Evolutionary conservation across 2,113 vertebrate genomes (phyloP).

Genomic region (Hiodon alosoides): DNA sequence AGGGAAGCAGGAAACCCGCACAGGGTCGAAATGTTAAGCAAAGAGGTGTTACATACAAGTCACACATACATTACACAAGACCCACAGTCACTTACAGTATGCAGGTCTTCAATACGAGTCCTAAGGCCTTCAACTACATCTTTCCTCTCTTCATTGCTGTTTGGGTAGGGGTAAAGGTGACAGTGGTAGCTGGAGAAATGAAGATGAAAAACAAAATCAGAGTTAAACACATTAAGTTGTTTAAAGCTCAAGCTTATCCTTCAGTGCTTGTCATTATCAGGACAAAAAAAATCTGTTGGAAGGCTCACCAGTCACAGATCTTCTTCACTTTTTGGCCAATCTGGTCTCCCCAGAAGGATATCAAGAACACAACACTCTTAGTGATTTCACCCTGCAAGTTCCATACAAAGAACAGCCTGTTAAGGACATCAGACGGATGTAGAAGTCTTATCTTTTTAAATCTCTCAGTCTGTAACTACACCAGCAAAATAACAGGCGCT

Average conservation of each 20-base stretch:
- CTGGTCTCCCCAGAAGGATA: constrained; percentile 95
- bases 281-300: neutral
- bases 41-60: no score
- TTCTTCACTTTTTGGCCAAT: constrained; percentile 97
- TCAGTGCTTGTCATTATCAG: neutral
- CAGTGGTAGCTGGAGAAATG: constrained; percentile 79
- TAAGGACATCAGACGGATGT: no score
- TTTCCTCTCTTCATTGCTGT: constrained; percentile 73
- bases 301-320: constrained; percentile 85
- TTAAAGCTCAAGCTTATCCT: neutral
- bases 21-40: neutral
- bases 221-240: neutral
- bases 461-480: no score
- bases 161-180: constrained; percentile 89
- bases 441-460: no score
- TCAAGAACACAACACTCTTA: constrained; percentile 85
- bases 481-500: no score
- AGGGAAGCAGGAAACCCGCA: neutral
- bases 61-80: neutral
- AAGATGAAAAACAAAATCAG: neutral
- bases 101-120: constrained; percentile 85
- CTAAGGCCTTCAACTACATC: constrained; percentile 80
- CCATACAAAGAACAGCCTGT: constrained; percentile 7
- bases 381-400: constrained; percentile 72
- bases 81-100: constrained; percentile 64